These are phyloP conservation scores for Styela clava DNA, from an alignment of 23 tunicate species.

Conservation along the genomic window DNA sequence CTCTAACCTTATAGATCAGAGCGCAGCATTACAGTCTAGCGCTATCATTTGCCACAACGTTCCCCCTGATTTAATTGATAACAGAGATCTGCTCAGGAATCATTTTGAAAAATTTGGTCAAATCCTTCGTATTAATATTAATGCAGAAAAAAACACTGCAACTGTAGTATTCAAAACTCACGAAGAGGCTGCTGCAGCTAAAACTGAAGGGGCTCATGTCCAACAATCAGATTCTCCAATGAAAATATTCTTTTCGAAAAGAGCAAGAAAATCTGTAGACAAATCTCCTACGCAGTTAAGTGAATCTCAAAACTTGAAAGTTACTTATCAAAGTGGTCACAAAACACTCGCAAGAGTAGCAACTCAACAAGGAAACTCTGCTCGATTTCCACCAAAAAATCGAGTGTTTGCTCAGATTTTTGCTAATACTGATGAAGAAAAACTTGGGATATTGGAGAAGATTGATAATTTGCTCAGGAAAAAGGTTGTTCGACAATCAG, in stretches of 20 bases:
- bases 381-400: neutral
- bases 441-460: slow-evolving; percentile 57
- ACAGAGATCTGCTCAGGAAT: slow-evolving; percentile 31
- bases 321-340: neutral
- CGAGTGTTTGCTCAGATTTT: neutral
- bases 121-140: slow-evolving; percentile 22
- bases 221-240: neutral
- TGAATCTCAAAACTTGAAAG: neutral
- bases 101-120: slow-evolving; percentile 72
- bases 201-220: slow-evolving; percentile 51
- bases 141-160: slow-evolving; percentile 33
- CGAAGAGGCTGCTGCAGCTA: slow-evolving; percentile 53
- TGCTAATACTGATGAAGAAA: slow-evolving; percentile 63
- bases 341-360: neutral
- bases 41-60: slow-evolving; percentile 37
- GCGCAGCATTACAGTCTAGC: neutral
- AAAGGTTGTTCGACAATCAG: slow-evolving; percentile 42
- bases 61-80: slow-evolving; percentile 46
- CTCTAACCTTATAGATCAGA: neutral
- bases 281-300: neutral
- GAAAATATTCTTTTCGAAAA: slow-evolving; percentile 13
- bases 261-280: slow-evolving; percentile 10
- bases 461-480: slow-evolving; percentile 62
- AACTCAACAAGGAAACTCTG: neutral
- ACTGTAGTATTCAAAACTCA: slow-evolving; percentile 33